Conservation (phyloP, 2,888 invertebrate genomes). For the Neocrepidodera transversa region DNA sequence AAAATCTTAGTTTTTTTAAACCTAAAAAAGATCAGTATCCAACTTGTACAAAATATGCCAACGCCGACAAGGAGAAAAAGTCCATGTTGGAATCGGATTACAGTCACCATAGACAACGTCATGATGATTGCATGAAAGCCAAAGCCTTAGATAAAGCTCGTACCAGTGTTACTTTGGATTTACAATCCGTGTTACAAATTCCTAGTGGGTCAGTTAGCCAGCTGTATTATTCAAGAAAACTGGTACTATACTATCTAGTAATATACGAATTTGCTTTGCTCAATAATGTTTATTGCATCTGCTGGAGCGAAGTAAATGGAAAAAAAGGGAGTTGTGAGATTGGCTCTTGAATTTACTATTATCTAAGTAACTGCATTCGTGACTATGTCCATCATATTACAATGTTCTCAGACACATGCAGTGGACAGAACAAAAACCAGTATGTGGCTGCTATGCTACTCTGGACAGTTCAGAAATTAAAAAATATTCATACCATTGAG, state of each 20-base stretch:
- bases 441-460: constrained; percentile 30
- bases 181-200: constrained; percentile 8
- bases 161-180: not conserved
- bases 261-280: constrained; percentile 3
- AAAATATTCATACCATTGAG: constrained; percentile 23
- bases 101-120: not conserved
- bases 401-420: constrained; percentile 8
- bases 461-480: constrained; percentile 27
- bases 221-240: not conserved
- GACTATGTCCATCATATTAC: constrained; percentile 3
- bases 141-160: constrained; percentile 1
- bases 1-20: constrained; percentile 8
- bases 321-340: constrained; percentile 16
- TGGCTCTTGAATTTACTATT: constrained; percentile 2
- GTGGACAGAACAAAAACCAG: constrained; percentile 36
- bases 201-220: not conserved
- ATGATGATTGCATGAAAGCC: constrained; percentile 1
- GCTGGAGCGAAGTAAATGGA: constrained; percentile 8
- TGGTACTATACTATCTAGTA: not conserved
- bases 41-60: not conserved
- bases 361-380: constrained; percentile 7
- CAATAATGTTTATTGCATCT: constrained; percentile 11
- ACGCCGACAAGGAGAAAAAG: not conserved
- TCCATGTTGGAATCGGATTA: not conserved
- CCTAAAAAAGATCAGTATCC: constrained; percentile 11